These are phyloP conservation scores for Abrostola tripartita DNA, from an alignment of 2,888 invertebrate genomes.

Conservation along the genomic window DNA sequence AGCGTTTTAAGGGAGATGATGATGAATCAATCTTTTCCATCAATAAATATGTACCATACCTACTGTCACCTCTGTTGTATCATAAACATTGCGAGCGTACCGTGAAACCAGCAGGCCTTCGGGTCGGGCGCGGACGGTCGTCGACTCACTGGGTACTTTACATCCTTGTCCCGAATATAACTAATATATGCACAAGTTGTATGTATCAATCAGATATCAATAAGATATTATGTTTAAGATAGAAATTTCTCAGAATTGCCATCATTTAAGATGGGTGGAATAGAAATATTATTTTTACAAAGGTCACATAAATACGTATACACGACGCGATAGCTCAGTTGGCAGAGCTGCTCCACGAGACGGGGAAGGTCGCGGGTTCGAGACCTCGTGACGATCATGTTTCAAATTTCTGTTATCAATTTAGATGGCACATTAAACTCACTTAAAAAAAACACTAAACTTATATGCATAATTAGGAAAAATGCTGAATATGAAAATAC, in stretches of 20 bases:
- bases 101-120: conserved; percentile 76
- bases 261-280: neutral
- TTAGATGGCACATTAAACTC: too few relatives aligned
- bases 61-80: conserved; percentile 31
- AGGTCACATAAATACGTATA: too few relatives aligned
- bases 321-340: too few relatives aligned
- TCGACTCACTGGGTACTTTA: conserved; percentile 68
- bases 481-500: too few relatives aligned
- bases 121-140: conserved; percentile 73
- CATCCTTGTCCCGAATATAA: conserved; percentile 67
- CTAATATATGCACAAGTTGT: conserved; percentile 48
- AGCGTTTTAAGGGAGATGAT: too few relatives aligned
- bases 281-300: neutral
- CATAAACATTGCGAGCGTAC: conserved; percentile 56
- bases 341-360: too few relatives aligned
- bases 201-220: conserved; percentile 32
- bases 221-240: neutral
- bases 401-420: too few relatives aligned
- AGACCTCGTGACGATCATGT: too few relatives aligned
- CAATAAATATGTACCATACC: neutral
- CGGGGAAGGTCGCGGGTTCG: too few relatives aligned
- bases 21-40: neutral
- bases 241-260: neutral
- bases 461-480: too few relatives aligned
- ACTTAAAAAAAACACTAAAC: too few relatives aligned